Base-by-base conservation (phyloP, 2,888 invertebrate species). In the Chymomyza procnemis region DNA sequence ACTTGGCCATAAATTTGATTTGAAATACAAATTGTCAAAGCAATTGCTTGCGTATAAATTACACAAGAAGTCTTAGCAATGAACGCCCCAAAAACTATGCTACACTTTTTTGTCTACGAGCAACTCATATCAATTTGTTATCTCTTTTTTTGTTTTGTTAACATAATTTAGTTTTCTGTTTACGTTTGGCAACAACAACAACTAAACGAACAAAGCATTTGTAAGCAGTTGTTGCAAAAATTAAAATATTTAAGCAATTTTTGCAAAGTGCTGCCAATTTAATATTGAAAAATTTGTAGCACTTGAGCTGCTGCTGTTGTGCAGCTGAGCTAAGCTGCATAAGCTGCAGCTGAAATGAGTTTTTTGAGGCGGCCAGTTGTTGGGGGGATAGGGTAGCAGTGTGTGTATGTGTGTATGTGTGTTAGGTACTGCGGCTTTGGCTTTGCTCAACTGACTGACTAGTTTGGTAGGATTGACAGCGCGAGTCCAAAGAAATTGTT, bases 211-310 rank as follows among this genome's bases (percentile, higher is more conserved):
- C 34, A 12, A 41, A 41, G 12, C 12, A 41, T 50, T n/a, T 50
- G 48, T 2, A 4, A 26, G 26, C 4, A 26, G 26, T 6, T 6
- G 26, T 8, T 26, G 6, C 48, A 67, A 59, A 80, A 79, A 79
- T 79, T 79, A 85, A 69, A 83, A 79, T 79, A 85, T 77, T 66
- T 85, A 83, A 80, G 78, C 65, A 77, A 47, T 70, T 71, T 76
- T 67, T 63, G 48, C 41, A 12, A n/a, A 34, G 19, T 30, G 56
- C 56, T 26, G 55, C 21, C 63, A 77, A 78, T 78, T 74, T 71
- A 74, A 80, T 75, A 68, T 54, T 54, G 16, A 12, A 41, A 41
- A 41, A 41, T 41, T 41, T 41, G 34, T 41, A 12, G 34, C 34
- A 41, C 34, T 41, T 41, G n/a, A n/a, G n/a, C n/a, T n/a, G n/a